A percentile compares a stretch with the other conserved stretches of the same genome.
These are phyloP conservation scores for Ammodytes marinus DNA, from an alignment of 2,113 vertebrate species.

Conservation along the genomic window DNA sequence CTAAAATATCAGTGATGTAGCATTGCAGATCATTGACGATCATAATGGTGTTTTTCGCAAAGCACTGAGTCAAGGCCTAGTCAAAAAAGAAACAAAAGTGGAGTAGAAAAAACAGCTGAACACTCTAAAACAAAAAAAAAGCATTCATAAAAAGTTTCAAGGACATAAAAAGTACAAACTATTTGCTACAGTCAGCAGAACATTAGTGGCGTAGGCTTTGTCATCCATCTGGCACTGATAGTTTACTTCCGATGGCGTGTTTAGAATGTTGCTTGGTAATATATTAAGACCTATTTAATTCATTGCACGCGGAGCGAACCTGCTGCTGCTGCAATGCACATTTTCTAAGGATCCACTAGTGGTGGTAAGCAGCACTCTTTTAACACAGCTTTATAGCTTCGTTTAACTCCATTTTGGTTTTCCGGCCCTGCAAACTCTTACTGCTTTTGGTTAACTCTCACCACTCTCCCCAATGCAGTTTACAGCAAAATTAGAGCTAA, in stretches of 20 bases:
- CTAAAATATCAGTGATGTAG: not conserved
- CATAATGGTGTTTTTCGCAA: not conserved
- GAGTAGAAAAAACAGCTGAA: conserved; percentile 11
- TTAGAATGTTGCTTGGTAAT: conserved; percentile 5
- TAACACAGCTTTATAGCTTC: not conserved
- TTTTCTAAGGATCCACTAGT: not conserved
- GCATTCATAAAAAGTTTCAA: conserved; percentile 20
- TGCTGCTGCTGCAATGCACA: conserved; percentile 13
- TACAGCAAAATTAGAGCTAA: not conserved
- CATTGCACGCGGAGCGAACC: not conserved
- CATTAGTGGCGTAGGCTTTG: not conserved
- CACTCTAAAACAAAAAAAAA: conserved; percentile 11
- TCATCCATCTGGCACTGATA: conserved; percentile 44
- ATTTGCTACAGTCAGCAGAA: conserved; percentile 23
- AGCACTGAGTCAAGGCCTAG: not conserved
- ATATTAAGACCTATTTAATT: not conserved
- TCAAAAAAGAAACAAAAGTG: not conserved
- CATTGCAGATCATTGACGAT: not conserved
- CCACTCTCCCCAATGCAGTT: not conserved
- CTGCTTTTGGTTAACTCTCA: not conserved
- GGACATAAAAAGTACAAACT: conserved; percentile 22
- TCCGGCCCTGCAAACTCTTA: not conserved
- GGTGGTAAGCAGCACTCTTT: not conserved
- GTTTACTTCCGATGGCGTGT: conserved; percentile 4
- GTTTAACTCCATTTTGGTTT: not conserved